Percentiles rank a stretch among this genome's conserved stretches.
Evolutionary conservation across 2,113 vertebrate genomes (phyloP).

Genomic region (Pseudopodoces humilis): DNA sequence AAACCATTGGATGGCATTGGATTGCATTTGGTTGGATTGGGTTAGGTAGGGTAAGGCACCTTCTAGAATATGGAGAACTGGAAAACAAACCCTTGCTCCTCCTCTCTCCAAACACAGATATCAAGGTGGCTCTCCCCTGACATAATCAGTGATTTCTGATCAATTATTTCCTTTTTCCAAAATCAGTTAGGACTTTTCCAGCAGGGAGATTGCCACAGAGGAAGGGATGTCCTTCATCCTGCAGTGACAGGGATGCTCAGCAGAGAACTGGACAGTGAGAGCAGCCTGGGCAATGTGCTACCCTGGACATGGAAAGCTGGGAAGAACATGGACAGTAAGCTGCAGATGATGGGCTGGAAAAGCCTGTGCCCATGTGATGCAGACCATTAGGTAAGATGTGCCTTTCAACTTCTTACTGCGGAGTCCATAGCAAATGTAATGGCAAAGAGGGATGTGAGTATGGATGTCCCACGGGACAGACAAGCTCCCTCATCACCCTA

Average conservation of each 20-base stretch:
- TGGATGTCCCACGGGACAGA: background rate
- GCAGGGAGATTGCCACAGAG: background rate
- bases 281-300: rapidly evolving
- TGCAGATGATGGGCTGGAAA: background rate
- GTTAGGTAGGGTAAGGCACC: background rate
- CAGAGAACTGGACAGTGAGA: background rate
- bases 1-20: background rate
- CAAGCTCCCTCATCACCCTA: background rate
- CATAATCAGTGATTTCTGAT: background rate
- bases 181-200: background rate
- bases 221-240: background rate
- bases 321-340: background rate
- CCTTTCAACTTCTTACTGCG: background rate
- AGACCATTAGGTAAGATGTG: background rate
- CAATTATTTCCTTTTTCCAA: background rate
- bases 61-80: background rate
- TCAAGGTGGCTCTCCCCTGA: background rate
- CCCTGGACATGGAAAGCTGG: background rate
- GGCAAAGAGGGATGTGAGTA: background rate
- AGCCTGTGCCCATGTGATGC: background rate
- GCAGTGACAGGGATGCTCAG: background rate
- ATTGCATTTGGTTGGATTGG: background rate
- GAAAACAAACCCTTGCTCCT: background rate
- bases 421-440: background rate
- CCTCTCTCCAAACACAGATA: background rate